Evolutionary conservation across 2,888 invertebrate genomes (phyloP).

Genomic region (Tenthredo scrophulariae): DNA sequence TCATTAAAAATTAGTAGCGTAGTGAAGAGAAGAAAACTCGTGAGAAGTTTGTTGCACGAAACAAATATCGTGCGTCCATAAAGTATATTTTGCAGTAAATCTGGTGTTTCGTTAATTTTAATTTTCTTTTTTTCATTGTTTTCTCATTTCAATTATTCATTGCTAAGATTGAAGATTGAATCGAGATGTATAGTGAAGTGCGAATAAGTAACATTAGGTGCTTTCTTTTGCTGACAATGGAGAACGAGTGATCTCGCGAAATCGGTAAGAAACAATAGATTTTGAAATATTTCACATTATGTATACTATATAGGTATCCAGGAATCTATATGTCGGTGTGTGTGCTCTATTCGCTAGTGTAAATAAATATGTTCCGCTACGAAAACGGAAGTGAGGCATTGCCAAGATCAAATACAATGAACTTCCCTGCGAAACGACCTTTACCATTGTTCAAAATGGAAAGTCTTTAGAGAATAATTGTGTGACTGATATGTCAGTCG

Average conservation of each 20-base stretch:
- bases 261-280: slow-evolving; percentile 37
- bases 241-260: neutral
- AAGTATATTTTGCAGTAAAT: neutral
- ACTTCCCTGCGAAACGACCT: slow-evolving; percentile 52
- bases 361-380: slow-evolving; percentile 1
- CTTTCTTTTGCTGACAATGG: slow-evolving; percentile 24
- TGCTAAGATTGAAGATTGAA: neutral
- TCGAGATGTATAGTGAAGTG: neutral
- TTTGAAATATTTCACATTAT: neutral
- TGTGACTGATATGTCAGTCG: neutral
- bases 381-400: slow-evolving; percentile 45
- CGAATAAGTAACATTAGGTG: neutral
- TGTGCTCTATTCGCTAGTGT: neutral
- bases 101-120: neutral
- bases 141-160: neutral
- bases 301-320: neutral
- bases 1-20: neutral
- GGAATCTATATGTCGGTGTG: neutral
- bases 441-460: slow-evolving; percentile 37
- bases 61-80: neutral
- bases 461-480: slow-evolving; percentile 28
- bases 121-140: neutral
- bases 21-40: neutral
- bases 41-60: neutral
- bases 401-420: slow-evolving; percentile 55